A percentile compares a stretch with the other conserved stretches of the same genome.
phyloP scores from a whole-genome alignment of 1,140 invertebrate genomes.

The Ostrea denselamellosa region DNA sequence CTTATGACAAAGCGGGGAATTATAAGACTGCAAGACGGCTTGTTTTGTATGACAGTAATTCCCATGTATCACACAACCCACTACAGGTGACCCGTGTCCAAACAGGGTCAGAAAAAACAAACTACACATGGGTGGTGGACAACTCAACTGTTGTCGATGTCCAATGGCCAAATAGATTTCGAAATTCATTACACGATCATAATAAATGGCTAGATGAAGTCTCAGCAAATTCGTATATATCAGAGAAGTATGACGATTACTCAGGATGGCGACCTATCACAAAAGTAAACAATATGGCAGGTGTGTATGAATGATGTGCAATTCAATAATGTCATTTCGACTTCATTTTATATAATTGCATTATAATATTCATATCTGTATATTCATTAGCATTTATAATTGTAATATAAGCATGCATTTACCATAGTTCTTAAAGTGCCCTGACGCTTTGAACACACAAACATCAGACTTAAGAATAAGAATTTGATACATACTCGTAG shows the following conservation, averaged over 20 bases:
- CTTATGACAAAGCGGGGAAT: conserved; percentile 61
- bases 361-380: background rate
- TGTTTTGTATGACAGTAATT: conserved; percentile 53
- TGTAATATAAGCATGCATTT: background rate
- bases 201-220: conserved; percentile 53
- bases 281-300: conserved; percentile 50
- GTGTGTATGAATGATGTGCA: conserved; percentile 35
- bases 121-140: conserved; percentile 46
- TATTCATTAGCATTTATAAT: background rate
- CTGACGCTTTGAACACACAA: background rate
- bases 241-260: conserved; percentile 58
- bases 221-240: background rate
- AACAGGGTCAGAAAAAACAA: conserved; percentile 42
- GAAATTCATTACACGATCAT: conserved; percentile 52
- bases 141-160: conserved; percentile 43
- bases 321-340: too few species aligned
- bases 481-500: background rate
- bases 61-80: conserved; percentile 9
- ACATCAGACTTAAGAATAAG: background rate
- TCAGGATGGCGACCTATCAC: conserved; percentile 51
- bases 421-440: background rate
- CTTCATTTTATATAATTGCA: too few species aligned
- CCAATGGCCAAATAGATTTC: conserved; percentile 52
- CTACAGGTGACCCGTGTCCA: conserved; percentile 40
- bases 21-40: conserved; percentile 53